phyloP scores from a whole-genome alignment of 2,888 invertebrate genomes.

The Apotomis turbidana region DNA sequence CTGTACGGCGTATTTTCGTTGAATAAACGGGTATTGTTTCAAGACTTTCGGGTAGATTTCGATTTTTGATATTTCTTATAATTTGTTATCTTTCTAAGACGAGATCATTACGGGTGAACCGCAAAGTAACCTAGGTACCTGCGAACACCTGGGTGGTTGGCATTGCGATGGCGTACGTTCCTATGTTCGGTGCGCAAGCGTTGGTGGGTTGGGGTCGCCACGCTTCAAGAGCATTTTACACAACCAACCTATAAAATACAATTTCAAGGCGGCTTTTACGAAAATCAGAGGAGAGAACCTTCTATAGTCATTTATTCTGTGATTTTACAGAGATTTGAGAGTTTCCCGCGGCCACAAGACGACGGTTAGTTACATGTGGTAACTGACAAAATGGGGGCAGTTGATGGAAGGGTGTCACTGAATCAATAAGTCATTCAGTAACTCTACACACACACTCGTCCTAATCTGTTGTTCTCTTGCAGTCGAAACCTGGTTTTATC shows the following conservation, averaged over 20 bases:
- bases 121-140: no score
- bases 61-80: no score
- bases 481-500: constrained; percentile 37
- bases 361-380: background rate
- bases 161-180: no score
- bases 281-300: no score
- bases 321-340: background rate
- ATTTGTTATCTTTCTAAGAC: no score
- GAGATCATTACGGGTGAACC: no score
- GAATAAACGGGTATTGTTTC: background rate
- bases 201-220: no score
- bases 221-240: no score
- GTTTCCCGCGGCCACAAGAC: background rate
- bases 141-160: no score
- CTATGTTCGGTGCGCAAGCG: no score
- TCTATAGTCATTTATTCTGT: background rate
- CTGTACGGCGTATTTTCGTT: background rate
- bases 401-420: constrained; percentile 15
- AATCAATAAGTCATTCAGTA: constrained; percentile 24
- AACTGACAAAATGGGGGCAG: constrained; percentile 6
- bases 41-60: background rate
- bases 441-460: constrained; percentile 15
- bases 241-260: no score
- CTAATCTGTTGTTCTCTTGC: constrained; percentile 36
- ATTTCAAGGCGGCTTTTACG: no score